A percentile compares a stretch with the other conserved stretches of the same genome.
phyloP scores from a whole-genome alignment of 2,797 vertebrate species.

The Mionectes olivaceus region DNA sequence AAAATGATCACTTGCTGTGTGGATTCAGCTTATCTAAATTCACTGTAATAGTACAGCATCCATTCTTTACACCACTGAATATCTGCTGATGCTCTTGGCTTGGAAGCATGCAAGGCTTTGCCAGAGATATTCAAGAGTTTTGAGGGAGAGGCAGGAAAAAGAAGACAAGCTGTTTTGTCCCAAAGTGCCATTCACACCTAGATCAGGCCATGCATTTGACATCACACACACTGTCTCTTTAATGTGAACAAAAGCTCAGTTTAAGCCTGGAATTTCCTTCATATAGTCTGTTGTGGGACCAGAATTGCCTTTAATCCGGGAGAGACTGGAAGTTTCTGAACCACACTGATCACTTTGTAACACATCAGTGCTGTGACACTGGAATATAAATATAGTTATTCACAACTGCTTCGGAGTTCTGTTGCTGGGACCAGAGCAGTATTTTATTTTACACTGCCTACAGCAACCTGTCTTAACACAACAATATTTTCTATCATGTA shows the following conservation, averaged over 20 bases:
- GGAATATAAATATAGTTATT: accelerated
- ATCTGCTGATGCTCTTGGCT: neutral
- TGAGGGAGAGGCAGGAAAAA: neutral
- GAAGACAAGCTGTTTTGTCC: neutral
- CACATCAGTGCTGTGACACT: accelerated
- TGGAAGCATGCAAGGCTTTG: neutral
- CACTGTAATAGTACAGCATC: neutral
- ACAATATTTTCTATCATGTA: accelerated
- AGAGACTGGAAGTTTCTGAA: neutral
- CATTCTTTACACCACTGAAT: neutral
- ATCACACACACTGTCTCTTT: neutral
- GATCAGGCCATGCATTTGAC: neutral
- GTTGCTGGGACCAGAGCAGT: neutral
- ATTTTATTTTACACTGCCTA: neutral
- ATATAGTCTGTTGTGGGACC: neutral
- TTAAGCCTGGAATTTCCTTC: neutral
- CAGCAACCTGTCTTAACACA: neutral
- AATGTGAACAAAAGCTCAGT: neutral
- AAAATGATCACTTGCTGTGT: neutral
- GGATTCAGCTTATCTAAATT: neutral
- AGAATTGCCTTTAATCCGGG: neutral
- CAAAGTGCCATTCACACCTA: neutral
- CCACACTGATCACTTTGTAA: neutral
- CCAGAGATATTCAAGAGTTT: neutral
- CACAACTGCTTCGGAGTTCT: neutral